Base-by-base conservation (phyloP, 2,888 invertebrate genomes). In the Drosophila borborema region DNA sequence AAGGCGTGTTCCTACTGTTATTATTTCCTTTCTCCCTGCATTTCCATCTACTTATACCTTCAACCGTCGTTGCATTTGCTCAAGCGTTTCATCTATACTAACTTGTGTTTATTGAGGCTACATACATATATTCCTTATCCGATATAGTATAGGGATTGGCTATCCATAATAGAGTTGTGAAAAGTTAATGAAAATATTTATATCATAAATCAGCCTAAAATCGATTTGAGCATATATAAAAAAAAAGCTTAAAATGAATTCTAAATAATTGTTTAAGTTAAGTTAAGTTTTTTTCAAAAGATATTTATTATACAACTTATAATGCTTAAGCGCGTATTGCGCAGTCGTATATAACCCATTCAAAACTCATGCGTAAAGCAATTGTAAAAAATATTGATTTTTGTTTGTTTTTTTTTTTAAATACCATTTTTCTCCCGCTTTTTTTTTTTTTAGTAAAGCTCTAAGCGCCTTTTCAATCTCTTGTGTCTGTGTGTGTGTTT, bases 321-420 rank as follows among this genome's bases (percentile, higher is more conserved):
- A 18, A 4, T 10, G 6, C 12, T n/a, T 10, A 2, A 23, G 7
- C 20, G 23, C 1, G 54, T 10, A 54, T 41, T 18, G 0, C 3
- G 7, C 31, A 41, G 41, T 55, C 55, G 7, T 38, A 1, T 14
- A 23, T 1, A 16, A 5, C 23, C 55, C 51, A 64, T 65, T 48
- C 66, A 64, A 67, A 68, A 56, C 28, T 53, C 56, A 48, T 67
- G 75, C 66, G 62, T 63, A 60, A 61, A 72, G 28, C 60, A 58
- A 53, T 80, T 70, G 58, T 49, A 49, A 58, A 45, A 69, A 75
- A 69, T 59, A 86, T 86, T 78, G 86, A 86, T 86, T 86, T 89
- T 79, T 58, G 48, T 64, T 40, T 20, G 1, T 20, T 20, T 20
- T 20, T 1, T 20, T 62, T 64, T 59, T 54, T 46, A 41, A 55